phyloP scores from a whole-genome alignment of 2,113 vertebrate genomes.

The Crotalus helleri region DNA sequence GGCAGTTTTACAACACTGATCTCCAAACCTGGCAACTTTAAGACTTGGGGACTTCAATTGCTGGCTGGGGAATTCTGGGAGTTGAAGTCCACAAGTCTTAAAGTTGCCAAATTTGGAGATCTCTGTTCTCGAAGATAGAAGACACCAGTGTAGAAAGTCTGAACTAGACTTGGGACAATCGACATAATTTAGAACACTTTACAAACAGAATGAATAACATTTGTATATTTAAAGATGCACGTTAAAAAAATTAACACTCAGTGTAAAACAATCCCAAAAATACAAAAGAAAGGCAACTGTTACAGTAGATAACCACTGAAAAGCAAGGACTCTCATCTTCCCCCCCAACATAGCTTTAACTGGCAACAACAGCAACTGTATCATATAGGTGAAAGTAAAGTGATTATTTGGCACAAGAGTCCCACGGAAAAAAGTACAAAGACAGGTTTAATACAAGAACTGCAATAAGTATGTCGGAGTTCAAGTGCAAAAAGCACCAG shows the following conservation, averaged over 20 bases:
- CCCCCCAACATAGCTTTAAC: conserved; percentile 11
- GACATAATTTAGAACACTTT: conserved; percentile 51
- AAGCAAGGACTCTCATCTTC: background rate
- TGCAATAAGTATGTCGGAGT: conserved; percentile 24
- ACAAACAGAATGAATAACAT: conserved; percentile 60
- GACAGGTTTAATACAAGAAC: conserved; percentile 41
- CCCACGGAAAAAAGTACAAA: conserved; percentile 31
- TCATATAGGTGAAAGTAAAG: conserved; percentile 40
- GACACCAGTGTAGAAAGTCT: background rate
- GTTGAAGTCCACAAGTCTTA: background rate
- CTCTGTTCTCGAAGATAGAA: background rate
- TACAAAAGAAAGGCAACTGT: conserved; percentile 41
- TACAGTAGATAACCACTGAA: conserved; percentile 50
- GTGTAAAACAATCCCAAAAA: conserved; percentile 48
- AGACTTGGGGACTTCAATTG: background rate
- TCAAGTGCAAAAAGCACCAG: conserved; percentile 33
- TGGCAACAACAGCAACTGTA: conserved; percentile 53
- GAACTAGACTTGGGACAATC: conserved; percentile 37
- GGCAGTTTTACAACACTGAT: background rate
- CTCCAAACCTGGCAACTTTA: background rate
- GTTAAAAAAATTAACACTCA: conserved; percentile 54
- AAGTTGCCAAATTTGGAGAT: background rate
- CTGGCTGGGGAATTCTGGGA: background rate
- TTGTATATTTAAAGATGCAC: conserved; percentile 61
- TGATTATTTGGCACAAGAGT: conserved; percentile 36